Base-by-base conservation (phyloP, 2,113 vertebrate genomes). In the Okapia johnstoni region DNA sequence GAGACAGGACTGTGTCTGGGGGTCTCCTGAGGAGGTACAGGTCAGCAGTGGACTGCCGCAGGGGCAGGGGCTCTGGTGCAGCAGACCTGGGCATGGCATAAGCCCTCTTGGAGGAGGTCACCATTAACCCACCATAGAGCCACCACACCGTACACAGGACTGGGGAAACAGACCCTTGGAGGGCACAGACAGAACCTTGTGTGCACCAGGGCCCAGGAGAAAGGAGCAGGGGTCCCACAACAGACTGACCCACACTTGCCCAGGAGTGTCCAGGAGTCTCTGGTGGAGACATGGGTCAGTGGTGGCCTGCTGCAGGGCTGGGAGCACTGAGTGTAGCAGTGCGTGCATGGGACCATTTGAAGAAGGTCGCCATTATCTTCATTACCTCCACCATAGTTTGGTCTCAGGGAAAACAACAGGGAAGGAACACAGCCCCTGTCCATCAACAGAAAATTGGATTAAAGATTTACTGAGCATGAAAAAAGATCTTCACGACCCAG, bases 251-350 rank as follows among this genome's bases (percentile, higher is more conserved):
- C 19, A 3, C 9, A 3, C n/a, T 12, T 70, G 66, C n/a, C 66
- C 19, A 1, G 2, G n/a, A 8, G 9, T 6, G n/a, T 40, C 19
- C 66, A 70, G 66, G 19, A 1, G 66, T 3, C n/a, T 6, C 66
- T 5, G 0, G n/a, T 1, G 2, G n/a, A 21, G n/a, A 9, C 1
- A 4, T 21, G 63, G 30, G 61, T 17, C 6, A 3, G 6, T 15
- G 0, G 28, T 0, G n/a, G 66, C n/a, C n/a, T 6, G 66, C 66
- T 36, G 19, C 66, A 70, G 66, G n/a, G n/a, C n/a, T 40, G n/a
- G 63, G n/a, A 6, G 66, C 66, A 40, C 9, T 12, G n/a, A 70
- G 66, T 6, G n/a, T 2, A 23, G n/a, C 66, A 40, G 19, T 6
- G 66, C 9, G 2, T 23, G 52, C 66, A 23, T 3, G 19, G 4